These are phyloP conservation scores for Poecilobothrus nobilitatus DNA, from an alignment of 2,888 invertebrate genomes.

Conservation along the genomic window DNA sequence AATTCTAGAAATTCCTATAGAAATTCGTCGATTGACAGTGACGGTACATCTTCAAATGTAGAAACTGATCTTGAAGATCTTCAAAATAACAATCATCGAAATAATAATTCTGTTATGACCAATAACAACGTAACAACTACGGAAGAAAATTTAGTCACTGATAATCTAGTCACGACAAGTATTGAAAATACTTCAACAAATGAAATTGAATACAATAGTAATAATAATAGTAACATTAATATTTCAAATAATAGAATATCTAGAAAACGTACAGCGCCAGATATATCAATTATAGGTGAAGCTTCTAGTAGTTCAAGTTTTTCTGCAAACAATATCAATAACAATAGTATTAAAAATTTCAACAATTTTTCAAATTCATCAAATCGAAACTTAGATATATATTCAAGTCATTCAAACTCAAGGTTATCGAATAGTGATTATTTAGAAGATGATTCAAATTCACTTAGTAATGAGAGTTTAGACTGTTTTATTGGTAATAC, in stretches of 20 bases:
- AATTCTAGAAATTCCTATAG: background rate
- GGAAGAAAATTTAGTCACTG: background rate
- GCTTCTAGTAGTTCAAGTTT: background rate
- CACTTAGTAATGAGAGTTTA: slow-evolving; percentile 24
- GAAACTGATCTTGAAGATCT: background rate
- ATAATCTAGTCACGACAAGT: background rate
- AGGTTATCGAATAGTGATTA: slow-evolving; percentile 31
- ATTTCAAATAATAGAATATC: background rate
- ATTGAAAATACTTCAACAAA: background rate
- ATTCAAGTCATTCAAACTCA: slow-evolving; percentile 33
- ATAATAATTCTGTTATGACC: background rate
- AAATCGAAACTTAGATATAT: slow-evolving; percentile 26
- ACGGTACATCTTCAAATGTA: background rate
- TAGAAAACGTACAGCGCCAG: background rate
- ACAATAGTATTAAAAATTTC: too few relatives aligned
- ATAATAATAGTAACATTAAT: too few relatives aligned
- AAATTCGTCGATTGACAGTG: background rate
- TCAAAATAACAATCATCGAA: background rate
- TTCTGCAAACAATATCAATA: background rate
- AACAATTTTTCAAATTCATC: background rate
- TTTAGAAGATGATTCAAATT: slow-evolving; percentile 27
- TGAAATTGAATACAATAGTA: background rate
- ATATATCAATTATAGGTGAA: background rate
- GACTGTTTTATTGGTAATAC: slow-evolving; percentile 20
- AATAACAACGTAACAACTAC: background rate